These are phyloP conservation scores for Harpagus bidentatus DNA, from an alignment of 2,113 vertebrate genomes.

Conservation along the genomic window DNA sequence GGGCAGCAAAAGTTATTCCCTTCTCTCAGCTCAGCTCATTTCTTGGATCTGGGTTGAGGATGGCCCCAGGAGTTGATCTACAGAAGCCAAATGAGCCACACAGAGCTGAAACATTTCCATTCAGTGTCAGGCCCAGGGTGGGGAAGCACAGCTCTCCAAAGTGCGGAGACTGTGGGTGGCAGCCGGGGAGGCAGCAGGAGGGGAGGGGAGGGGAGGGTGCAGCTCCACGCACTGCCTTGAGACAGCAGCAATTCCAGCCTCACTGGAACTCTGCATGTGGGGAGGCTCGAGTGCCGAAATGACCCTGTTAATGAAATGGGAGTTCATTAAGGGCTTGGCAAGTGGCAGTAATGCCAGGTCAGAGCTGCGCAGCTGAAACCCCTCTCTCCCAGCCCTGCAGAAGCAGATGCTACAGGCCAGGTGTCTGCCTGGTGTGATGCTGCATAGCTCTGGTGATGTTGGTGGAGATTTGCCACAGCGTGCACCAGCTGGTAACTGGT, in stretches of 20 bases:
- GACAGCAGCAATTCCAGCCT: background rate
- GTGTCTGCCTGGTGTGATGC: background rate
- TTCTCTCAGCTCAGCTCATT: conserved; percentile 20
- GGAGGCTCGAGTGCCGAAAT: rapidly evolving
- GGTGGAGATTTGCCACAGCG: background rate
- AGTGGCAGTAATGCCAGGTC: background rate
- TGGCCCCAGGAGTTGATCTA: background rate
- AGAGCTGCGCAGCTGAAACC: background rate
- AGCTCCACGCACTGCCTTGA: background rate
- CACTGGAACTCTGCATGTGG: background rate
- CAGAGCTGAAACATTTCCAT: conserved; percentile 44
- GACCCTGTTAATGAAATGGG: rapidly evolving
- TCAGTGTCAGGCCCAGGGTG: background rate
- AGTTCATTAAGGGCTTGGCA: background rate
- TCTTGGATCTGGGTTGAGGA: conserved; percentile 9
- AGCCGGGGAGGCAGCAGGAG: background rate
- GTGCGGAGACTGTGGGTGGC: background rate
- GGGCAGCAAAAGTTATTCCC: conserved; percentile 40
- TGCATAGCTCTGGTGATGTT: background rate
- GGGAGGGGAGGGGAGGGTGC: background rate
- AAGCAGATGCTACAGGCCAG: background rate
- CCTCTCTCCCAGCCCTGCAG: background rate
- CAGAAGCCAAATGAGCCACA: conserved; percentile 28
- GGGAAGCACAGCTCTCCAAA: background rate
- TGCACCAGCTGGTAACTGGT: background rate